Evolutionary conservation across 92 coral and sea anemone genomes (phyloP), one percentile per base, ranked within the genome.

Genomic region (Palythoa grandis): DNA sequence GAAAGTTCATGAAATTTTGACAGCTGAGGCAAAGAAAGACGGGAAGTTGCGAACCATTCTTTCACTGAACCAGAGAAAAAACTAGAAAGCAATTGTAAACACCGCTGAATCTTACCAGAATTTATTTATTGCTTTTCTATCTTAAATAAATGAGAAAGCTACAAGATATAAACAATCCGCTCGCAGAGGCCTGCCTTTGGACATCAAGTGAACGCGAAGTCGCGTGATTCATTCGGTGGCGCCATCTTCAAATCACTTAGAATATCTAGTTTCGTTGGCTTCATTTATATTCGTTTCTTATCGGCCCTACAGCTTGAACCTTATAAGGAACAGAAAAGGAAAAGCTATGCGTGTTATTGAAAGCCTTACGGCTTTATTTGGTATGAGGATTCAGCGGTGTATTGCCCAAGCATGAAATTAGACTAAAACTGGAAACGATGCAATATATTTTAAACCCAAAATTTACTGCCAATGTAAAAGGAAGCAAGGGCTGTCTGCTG

Each of bases 211-310:
- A n/a, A 48, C 11, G 5, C 1, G 85, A 48, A 80, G 85, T 80
- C 63, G 74, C 85, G 85, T 80, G 85, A 80, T 80, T 65, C 52
- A 65, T 48, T 79, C 47, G 24, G 14, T 77, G 82, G 82, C 82
- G 68, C 70, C 82, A 57, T 77, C 82, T 77, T 77, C 70, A 43
- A 79, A 79, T 79, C 74, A 22, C 20, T 10, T 15, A 38, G 57
- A 61, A n/a, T 47, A 65, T 80, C 61, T 48, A 43, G 84, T 79
- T 79, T 20, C 73, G 57, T 40, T 7, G 16, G n/a, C 60, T 23
- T 3, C 56, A 63, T 65, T 80, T 17, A 77, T 60, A 52, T 77
- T 17, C 50, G 82, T 77, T 77, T 80, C 54, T n/a, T 23, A 80
- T 48, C 72, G 19, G 52, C 63, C 40, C 7, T 58, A 3, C 17